Evolutionary conservation across 2,888 invertebrate genomes (phyloP).

Genomic region (Macrophya alboannulata): DNA sequence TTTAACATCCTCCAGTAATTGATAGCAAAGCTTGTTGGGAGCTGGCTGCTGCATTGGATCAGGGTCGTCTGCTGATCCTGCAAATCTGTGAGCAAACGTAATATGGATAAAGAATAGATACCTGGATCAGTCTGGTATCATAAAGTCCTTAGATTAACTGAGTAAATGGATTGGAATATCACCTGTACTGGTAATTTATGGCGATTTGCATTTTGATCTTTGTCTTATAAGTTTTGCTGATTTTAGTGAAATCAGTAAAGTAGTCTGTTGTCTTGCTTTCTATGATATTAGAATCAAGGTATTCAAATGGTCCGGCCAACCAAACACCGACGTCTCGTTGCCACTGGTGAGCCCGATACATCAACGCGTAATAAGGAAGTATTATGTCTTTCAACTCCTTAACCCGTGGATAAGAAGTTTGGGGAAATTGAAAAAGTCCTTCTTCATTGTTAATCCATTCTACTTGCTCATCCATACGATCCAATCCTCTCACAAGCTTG

Average conservation of each 20-base stretch:
- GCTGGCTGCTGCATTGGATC: constrained; percentile 90
- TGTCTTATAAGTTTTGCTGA: constrained; percentile 89
- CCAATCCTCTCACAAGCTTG: constrained; percentile 88
- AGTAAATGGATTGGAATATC: neutral
- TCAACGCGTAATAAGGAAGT: constrained; percentile 86
- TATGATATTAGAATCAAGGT: constrained; percentile 89
- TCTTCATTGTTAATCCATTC: constrained; percentile 96
- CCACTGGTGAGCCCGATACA: constrained; percentile 88
- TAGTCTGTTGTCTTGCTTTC: constrained; percentile 91
- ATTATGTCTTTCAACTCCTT: constrained; percentile 89
- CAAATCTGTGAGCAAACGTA: constrained; percentile 80
- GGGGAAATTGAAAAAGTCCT: constrained; percentile 90
- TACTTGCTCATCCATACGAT: constrained; percentile 89
- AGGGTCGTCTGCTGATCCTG: constrained; percentile 88
- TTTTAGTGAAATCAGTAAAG: constrained; percentile 89
- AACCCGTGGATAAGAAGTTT: constrained; percentile 89
- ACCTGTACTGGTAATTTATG: constrained; percentile 81
- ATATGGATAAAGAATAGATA: neutral
- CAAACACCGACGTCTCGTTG: constrained; percentile 92
- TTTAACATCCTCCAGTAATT: constrained; percentile 81
- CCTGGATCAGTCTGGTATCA: neutral
- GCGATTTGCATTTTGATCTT: constrained; percentile 90
- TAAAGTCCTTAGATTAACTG: neutral
- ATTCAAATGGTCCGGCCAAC: constrained; percentile 96
- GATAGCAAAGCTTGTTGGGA: constrained; percentile 88